Base-by-base conservation (phyloP, 1,140 invertebrate genomes). In the Nasonia giraulti region DNA sequence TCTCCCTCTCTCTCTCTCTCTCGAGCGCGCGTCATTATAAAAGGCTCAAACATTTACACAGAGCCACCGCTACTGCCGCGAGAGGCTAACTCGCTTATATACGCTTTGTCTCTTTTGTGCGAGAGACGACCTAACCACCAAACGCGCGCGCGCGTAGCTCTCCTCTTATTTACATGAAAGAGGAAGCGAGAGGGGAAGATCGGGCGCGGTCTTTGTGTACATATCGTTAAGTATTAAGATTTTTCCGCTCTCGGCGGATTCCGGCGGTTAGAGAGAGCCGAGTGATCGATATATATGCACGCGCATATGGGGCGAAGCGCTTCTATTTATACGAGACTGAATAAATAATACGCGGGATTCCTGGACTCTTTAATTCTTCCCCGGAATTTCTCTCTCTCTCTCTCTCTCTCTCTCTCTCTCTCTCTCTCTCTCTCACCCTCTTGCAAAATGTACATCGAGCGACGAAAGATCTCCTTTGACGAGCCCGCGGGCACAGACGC, bases 21-120 rank as follows among this genome's bases (percentile, higher is more conserved):
- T 27, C 27, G 23, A 27, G 27, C 27, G 27, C 75, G 37, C 80
- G 85, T 37, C 80, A 85, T 84, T 87, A 87, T 87, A 88, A 90
- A 86, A 87, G 89, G 86, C 83, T 89, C 87, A 89, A 89, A 87
- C 88, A 89, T 90, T 89, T 89, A 88, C 89, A 89, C 89, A 89
- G 85, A 82, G 50, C 55, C 17, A 62, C 55, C 20, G 55, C 20
- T 27, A 27, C 27, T 17, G 55, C 81, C 84, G 82, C 86, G 87
- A 89, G 90, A 88, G 84, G 55, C 37, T 83, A 83, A 77, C 71
- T 83, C 80, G 55, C 71, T 71, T 87, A 37, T 87, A 37, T 37
- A 44, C 37, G 14, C 47, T 77, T 20, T 40, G 37, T 47, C 55
- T 75, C 47, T 20, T 50, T 27, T 81, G 40, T 80, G 33, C 33